Conservation (phyloP, 1,140 invertebrate genomes). For the Oscheius sp. region DNA sequence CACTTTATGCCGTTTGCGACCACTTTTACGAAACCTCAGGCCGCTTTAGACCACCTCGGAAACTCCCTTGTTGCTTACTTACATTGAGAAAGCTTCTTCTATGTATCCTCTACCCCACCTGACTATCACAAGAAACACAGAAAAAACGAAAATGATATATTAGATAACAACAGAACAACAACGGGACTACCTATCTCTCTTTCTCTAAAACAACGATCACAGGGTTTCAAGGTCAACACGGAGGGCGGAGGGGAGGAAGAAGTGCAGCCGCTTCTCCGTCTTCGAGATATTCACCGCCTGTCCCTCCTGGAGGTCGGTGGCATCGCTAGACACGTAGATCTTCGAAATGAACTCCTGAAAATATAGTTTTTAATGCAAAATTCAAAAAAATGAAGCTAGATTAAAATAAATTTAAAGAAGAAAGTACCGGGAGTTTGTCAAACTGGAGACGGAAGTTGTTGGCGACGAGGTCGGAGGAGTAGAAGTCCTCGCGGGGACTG, state of each 20-base stretch:
- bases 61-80: too few relatives aligned
- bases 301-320: background rate
- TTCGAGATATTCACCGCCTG: background rate
- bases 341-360: constrained; percentile 14
- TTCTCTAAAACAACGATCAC: too few relatives aligned
- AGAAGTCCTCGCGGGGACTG: constrained; percentile 7
- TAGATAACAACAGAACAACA: too few relatives aligned
- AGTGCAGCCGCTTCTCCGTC: background rate
- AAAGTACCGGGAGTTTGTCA: constrained; percentile 14
- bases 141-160: too few relatives aligned
- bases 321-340: constrained; percentile 11
- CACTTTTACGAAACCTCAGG: too few relatives aligned
- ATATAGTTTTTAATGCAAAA: background rate
- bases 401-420: background rate
- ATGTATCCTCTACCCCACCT: too few relatives aligned
- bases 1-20: too few relatives aligned
- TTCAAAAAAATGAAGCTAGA: background rate
- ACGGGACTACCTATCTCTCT: too few relatives aligned
- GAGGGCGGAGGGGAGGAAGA: background rate
- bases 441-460: constrained; percentile 3
- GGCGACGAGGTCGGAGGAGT: background rate
- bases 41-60: too few relatives aligned
- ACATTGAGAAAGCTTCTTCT: too few relatives aligned
- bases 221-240: background rate
- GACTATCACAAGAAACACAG: too few relatives aligned